Base-by-base conservation (phyloP, 1,140 invertebrate species). In the Papilio glaucus region DNA sequence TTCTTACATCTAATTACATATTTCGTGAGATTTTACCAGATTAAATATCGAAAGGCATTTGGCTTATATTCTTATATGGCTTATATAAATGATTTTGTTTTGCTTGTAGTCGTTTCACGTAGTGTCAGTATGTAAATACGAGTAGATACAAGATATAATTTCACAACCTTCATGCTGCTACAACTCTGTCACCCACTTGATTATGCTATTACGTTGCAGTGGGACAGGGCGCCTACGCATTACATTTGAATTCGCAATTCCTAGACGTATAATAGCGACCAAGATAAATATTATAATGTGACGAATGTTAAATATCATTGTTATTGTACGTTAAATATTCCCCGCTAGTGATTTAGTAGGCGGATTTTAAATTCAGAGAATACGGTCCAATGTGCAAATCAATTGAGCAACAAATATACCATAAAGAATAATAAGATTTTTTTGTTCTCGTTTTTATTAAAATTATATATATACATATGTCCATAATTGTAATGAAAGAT, bases 231-330 rank as follows among this genome's bases (percentile, higher is more conserved):
- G 29, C 62, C 62, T 24, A 65, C 62, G 62, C 62, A 5, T 15
- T 53, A 15, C 4, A 65, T 65, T 62, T 65, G 33, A 38, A 65
- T 39, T 38, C 33, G 13, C 62, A 65, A 37, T 65, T 21, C 62
- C 62, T 65, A 65, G 37, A 21, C 45, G 15, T 53, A 8, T 18
- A 53, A 53, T 53, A 8, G 45, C 62, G 15, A 24, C 33, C 39
- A 37, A 65, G 37, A 63, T 63, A 39, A 65, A 63, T 63, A 63
- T 65, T 65, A 18, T 65, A 65, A 65, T 60, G 9, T 5, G 62
- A 37, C 6, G 29, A 33, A 33, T 33, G 29, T 33, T n/a, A n/a
- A n/a, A n/a, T n/a, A n/a, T n/a, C n/a, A n/a, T n/a, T 12, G 38
- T 39, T 39, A 39, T 12, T 7, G 6, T 39, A 39, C 38, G 38